A percentile compares a stretch with the other conserved stretches of the same genome.
These are phyloP conservation scores for Drosophila kepulauana DNA, from an alignment of 1,140 invertebrate species.

Conservation along the genomic window DNA sequence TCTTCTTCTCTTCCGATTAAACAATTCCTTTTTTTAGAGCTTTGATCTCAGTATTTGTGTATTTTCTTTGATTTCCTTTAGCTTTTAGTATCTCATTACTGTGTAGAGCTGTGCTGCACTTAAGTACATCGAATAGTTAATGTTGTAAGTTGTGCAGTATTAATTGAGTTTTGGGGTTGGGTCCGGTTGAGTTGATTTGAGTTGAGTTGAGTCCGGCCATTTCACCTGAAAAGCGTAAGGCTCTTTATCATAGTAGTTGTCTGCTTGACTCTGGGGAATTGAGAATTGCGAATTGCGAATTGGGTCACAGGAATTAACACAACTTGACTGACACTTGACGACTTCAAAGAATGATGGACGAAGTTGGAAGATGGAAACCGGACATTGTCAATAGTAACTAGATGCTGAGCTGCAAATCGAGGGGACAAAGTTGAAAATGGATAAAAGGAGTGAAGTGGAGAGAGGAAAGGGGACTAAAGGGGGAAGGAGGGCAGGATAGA, in stretches of 20 bases:
- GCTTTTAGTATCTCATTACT: too few relatives aligned
- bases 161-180: background rate
- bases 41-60: too few relatives aligned
- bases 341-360: conserved; percentile 6
- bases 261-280: background rate
- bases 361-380: too few relatives aligned
- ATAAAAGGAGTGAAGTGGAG: background rate
- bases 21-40: too few relatives aligned
- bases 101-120: too few relatives aligned
- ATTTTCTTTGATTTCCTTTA: too few relatives aligned
- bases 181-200: too few relatives aligned
- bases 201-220: background rate
- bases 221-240: background rate
- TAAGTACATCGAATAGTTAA: too few relatives aligned
- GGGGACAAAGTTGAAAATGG: background rate
- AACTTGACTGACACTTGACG: conserved; percentile 7
- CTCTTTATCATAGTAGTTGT: background rate
- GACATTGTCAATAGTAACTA: conserved; percentile 14
- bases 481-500: background rate
- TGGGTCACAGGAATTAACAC: background rate
- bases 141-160: background rate
- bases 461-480: background rate
- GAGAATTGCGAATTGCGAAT: background rate
- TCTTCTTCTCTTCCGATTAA: too few relatives aligned
- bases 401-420: background rate